Base-by-base conservation (phyloP, 2,888 invertebrate species). In the Xylota segnis region DNA sequence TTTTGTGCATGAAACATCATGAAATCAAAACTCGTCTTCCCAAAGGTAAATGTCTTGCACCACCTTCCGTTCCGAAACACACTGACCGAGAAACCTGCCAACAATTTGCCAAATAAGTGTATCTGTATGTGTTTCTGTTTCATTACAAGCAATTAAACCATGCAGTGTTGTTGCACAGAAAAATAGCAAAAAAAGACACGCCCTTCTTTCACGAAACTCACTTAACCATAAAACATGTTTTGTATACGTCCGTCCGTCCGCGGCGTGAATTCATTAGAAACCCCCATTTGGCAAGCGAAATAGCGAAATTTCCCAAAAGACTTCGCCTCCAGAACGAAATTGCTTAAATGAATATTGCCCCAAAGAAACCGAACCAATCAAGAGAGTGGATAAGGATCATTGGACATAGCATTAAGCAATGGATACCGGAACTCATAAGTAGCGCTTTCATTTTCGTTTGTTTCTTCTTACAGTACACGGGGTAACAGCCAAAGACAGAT, bases 401-500 rank as follows among this genome's bases (percentile, higher is more conserved):
- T 84, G 75, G 65, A 58, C 68, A 47, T 16, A 27, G 37, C 32
- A 65, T 75, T 79, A 79, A 70, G 74, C 75, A 84, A 79, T 79
- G 70, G 70, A 84, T 84, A 75, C 79, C 83, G 83, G 83, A 84
- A 84, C 83, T 84, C 7, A 37, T 10, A 45, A 27, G 59, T 40
- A 37, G 29, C 40, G 9, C 78, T 70, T 78, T 83, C 77, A 50
- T 68, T 72, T 74, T 68, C 54, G 9, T 61, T 18, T 59, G 40
- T 74, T 58, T 50, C 32, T 52, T 32, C 14, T 12, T 4, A 45
- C 45, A 29, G 12, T 4, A 45, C 45, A 29, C 63, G 16, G 0
- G 27, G n/a, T 4, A 47, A 14, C 9, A n/a, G 6, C 32, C n/a
- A 76, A 52, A 74, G 74, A 83, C 78, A 83, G 74, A 83, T 83